Conservation (phyloP, 2,113 vertebrate genomes). For the Ploceus nigricollis region DNA sequence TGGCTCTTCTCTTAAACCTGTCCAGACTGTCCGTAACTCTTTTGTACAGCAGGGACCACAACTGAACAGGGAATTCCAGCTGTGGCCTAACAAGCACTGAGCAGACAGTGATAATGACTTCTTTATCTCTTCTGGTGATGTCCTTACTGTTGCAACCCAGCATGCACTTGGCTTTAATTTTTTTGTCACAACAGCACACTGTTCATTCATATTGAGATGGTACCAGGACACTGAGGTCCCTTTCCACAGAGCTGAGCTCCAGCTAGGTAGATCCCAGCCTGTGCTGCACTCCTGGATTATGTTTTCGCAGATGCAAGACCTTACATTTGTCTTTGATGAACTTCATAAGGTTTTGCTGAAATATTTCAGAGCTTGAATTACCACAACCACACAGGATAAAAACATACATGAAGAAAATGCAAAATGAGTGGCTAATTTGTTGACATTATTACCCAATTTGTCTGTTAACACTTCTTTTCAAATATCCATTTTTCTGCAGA, state of each 20-base stretch:
- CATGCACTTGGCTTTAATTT: neutral
- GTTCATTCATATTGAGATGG: neutral
- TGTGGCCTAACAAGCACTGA: neutral
- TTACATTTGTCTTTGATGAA: neutral
- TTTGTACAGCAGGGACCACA: neutral
- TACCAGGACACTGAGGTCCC: neutral
- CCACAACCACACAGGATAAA: neutral
- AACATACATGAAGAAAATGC: neutral
- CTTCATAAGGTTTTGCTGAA: neutral
- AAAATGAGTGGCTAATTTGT: neutral
- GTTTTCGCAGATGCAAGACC: neutral
- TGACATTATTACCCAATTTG: neutral
- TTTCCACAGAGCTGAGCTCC: neutral
- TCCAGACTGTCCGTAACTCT: neutral
- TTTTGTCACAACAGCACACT: neutral
- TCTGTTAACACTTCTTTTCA: neutral
- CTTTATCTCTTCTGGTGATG: neutral
- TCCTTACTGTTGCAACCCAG: neutral
- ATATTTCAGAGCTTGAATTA: neutral
- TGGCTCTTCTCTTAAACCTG: neutral
- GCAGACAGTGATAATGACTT: neutral
- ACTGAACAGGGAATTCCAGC: neutral
- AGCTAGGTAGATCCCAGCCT: neutral
- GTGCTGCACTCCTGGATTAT: neutral
- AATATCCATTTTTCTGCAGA: neutral